Evolutionary conservation across 2,888 invertebrate genomes (phyloP).

Genomic region (Scaeva pyrastri): DNA sequence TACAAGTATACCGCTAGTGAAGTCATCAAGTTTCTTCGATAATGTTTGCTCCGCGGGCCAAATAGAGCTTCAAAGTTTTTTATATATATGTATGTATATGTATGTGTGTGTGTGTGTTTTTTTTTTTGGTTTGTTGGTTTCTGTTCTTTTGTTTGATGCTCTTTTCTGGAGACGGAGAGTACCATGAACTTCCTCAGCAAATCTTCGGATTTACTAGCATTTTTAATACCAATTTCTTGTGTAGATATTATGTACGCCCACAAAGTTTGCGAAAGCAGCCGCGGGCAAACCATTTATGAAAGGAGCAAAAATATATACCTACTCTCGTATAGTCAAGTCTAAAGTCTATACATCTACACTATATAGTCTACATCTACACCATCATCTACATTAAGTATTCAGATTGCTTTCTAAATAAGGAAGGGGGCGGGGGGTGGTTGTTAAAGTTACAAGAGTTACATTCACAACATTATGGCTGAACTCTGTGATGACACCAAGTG

Average conservation of each 20-base stretch:
- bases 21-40: constrained; percentile 72
- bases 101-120: too few species aligned
- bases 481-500: constrained; percentile 53
- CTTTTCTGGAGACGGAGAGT: not conserved
- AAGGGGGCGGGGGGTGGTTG: not conserved
- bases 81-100: too few species aligned
- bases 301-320: constrained; percentile 15
- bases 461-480: constrained; percentile 40
- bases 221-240: constrained; percentile 29
- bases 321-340: too few species aligned
- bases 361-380: not conserved
- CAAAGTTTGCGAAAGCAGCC: constrained; percentile 57
- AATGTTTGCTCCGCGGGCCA: constrained; percentile 43
- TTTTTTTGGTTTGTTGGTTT: constrained; percentile 2
- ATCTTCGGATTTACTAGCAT: constrained; percentile 63
- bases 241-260: constrained; percentile 34
- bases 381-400: constrained; percentile 67
- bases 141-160: constrained; percentile 18
- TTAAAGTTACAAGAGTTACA: constrained; percentile 63
- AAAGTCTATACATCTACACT: constrained; percentile 8
- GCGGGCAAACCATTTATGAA: constrained; percentile 43
- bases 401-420: constrained; percentile 69
- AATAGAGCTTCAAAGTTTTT: not conserved
- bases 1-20: constrained; percentile 28
- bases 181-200: constrained; percentile 62